phyloP scores from a whole-genome alignment of 2,113 vertebrate species.

The Aphyosemion australe region DNA sequence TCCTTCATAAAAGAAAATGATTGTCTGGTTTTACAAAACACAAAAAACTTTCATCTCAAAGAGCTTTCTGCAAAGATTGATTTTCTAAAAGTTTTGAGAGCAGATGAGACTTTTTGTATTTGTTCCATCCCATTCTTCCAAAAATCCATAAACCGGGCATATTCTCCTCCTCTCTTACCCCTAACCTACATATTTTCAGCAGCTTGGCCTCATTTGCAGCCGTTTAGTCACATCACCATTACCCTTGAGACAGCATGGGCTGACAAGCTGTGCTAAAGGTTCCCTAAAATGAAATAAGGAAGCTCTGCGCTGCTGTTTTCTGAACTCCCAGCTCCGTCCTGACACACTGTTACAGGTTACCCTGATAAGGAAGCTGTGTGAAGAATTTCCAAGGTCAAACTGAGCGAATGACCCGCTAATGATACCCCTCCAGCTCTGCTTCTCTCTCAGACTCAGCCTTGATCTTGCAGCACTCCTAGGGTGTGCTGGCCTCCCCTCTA shows the following conservation, averaged over 20 bases:
- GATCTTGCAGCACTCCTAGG: slow-evolving; percentile 34
- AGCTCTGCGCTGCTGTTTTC: slow-evolving; percentile 2
- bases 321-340: slow-evolving; percentile 2
- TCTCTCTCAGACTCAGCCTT: slow-evolving; percentile 24
- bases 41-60: no score
- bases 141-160: not conserved
- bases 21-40: no score
- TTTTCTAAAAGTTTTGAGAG: no score
- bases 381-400: slow-evolving; percentile 52
- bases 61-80: no score
- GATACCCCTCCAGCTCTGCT: slow-evolving; percentile 9
- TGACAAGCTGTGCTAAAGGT: slow-evolving; percentile 1
- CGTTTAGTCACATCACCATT: not conserved
- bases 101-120: no score
- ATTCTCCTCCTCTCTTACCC: not conserved
- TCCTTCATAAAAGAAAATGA: no score
- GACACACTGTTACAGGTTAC: slow-evolving; percentile 8
- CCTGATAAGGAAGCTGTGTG: slow-evolving; percentile 35
- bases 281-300: slow-evolving; percentile 2
- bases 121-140: not conserved
- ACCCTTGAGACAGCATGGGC: slow-evolving; percentile 14
- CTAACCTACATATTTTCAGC: not conserved
- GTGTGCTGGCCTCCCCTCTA: slow-evolving; percentile 12
- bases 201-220: not conserved
- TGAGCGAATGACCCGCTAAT: slow-evolving; percentile 44